A percentile compares a stretch with the other conserved stretches of the same genome.
Conservation (phyloP, 2,797 vertebrate species). For the Phrynocephalus forsythii region DNA sequence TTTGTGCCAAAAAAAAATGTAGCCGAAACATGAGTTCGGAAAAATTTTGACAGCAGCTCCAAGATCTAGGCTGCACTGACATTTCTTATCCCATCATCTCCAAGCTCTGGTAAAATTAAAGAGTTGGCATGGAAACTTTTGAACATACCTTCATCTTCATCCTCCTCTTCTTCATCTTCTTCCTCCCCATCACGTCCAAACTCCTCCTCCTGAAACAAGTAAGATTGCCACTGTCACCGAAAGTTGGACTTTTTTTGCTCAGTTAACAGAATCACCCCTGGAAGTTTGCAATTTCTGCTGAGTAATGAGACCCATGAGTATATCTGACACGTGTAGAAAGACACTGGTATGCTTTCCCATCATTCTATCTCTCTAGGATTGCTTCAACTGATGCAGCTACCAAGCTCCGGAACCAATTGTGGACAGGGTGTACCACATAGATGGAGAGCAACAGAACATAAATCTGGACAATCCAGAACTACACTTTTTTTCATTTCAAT, state of each 20-base stretch:
- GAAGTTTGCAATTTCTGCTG: background rate
- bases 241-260: background rate
- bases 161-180: slow-evolving; percentile 89
- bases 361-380: background rate
- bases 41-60: background rate
- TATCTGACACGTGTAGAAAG: background rate
- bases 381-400: background rate
- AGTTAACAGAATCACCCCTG: background rate
- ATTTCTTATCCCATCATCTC: background rate
- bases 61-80: background rate
- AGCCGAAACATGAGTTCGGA: background rate
- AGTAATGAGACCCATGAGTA: background rate
- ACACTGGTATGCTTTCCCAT: background rate
- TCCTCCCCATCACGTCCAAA: slow-evolving; percentile 86
- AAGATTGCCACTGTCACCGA: slow-evolving; percentile 24
- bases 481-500: slow-evolving; percentile 3
- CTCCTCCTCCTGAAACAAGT: slow-evolving; percentile 84
- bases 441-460: background rate
- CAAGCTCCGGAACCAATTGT: background rate
- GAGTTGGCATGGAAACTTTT: background rate
- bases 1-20: background rate
- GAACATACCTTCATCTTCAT: slow-evolving; percentile 82
- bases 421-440: too few species aligned
- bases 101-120: background rate
- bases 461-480: background rate